Evolutionary conservation across 2,113 vertebrate genomes (phyloP).

Genomic region (Erythrolamprus reginae): DNA sequence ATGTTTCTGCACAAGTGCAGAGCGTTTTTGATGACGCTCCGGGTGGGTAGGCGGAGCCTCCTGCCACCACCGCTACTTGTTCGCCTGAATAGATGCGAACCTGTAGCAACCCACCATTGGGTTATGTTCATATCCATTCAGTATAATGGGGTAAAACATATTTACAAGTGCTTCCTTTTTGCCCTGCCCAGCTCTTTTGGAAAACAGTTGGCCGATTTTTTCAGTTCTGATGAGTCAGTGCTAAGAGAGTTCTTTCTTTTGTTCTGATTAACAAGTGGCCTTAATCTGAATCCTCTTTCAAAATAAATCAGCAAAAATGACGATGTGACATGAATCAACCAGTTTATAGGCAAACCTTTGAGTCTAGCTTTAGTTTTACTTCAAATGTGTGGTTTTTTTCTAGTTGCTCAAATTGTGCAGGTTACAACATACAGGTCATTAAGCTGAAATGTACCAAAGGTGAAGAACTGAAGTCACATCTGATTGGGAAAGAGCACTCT

Average conservation of each 20-base stretch:
- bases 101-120: too few relatives aligned
- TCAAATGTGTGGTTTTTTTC: not conserved
- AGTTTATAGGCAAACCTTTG: not conserved
- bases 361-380: not conserved
- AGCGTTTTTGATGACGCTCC: too few relatives aligned
- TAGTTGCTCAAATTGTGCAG: not conserved
- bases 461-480: conserved; percentile 21
- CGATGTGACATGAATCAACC: not conserved
- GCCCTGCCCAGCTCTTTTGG: not conserved
- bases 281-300: not conserved
- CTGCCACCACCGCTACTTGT: too few relatives aligned
- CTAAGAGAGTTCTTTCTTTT: not conserved
- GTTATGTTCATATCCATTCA: not conserved
- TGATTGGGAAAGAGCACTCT: conserved; percentile 12
- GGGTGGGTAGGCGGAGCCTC: too few relatives aligned
- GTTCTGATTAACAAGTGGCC: not conserved
- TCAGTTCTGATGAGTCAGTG: not conserved
- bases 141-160: not conserved
- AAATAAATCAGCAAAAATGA: not conserved
- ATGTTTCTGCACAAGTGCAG: too few relatives aligned
- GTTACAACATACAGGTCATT: conserved; percentile 6
- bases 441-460: conserved; percentile 1
- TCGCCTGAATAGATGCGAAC: too few relatives aligned
- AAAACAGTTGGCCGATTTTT: not conserved
- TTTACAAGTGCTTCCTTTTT: not conserved